Conservation (phyloP, 2,113 vertebrate genomes). For the Electrona antarctica region DNA sequence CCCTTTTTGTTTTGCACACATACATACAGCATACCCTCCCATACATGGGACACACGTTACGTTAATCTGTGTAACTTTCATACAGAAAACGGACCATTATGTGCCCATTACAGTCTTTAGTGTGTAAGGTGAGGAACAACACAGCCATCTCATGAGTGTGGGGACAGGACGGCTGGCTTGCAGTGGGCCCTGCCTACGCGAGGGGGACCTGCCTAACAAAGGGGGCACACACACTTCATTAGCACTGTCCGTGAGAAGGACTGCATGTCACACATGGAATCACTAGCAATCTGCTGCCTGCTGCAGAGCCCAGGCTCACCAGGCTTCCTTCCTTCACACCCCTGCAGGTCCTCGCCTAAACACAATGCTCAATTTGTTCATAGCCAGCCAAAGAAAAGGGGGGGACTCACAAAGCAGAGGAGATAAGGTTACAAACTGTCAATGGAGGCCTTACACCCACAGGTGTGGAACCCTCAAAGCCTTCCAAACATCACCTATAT, state of each 20-base stretch:
- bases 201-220: slow-evolving; percentile 60
- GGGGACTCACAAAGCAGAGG: slow-evolving; percentile 69
- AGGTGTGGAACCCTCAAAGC: slow-evolving; percentile 80
- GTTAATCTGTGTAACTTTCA: too few relatives aligned
- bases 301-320: slow-evolving; percentile 57
- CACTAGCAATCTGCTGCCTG: slow-evolving; percentile 70
- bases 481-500: slow-evolving; percentile 74
- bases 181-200: slow-evolving; percentile 18
- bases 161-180: slow-evolving; percentile 10
- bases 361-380: slow-evolving; percentile 84
- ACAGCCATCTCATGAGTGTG: slow-evolving; percentile 22
- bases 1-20: too few relatives aligned
- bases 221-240: slow-evolving; percentile 74
- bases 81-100: too few relatives aligned
- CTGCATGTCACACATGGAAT: slow-evolving; percentile 75
- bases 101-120: too few relatives aligned
- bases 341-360: slow-evolving; percentile 70
- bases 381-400: slow-evolving; percentile 75
- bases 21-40: too few relatives aligned
- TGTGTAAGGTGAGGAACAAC: slow-evolving; percentile 1
- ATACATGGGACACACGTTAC: too few relatives aligned
- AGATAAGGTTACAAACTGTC: slow-evolving; percentile 88
- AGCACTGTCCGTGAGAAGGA: slow-evolving; percentile 74
- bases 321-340: slow-evolving; percentile 68
- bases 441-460: slow-evolving; percentile 77